Percentiles rank a stretch among this genome's conserved stretches.
phyloP scores from a whole-genome alignment of 1,140 invertebrate genomes.

The Lucilia cuprina region DNA sequence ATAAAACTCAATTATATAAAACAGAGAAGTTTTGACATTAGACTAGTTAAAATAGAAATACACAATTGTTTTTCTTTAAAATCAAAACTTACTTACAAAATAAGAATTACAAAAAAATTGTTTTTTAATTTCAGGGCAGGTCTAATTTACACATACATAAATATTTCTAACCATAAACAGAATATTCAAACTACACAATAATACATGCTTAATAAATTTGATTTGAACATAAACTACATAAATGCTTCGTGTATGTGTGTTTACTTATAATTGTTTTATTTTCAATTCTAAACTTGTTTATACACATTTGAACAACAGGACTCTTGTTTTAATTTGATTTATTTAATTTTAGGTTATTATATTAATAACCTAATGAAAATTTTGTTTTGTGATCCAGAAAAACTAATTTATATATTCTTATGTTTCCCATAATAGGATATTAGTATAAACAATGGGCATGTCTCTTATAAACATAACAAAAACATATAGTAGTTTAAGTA shows the following conservation, averaged over 20 bases:
- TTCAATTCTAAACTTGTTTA: background rate
- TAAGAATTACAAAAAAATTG: too few species aligned
- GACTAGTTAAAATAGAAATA: too few species aligned
- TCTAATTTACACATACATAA: too few species aligned
- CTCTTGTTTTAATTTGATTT: background rate
- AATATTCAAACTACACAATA: background rate
- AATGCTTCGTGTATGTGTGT: background rate
- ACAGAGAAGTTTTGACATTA: background rate
- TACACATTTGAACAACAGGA: background rate
- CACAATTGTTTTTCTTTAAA: too few species aligned
- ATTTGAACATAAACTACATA: background rate
- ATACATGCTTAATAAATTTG: background rate
- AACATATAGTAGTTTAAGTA: too few species aligned
- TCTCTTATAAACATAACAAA: too few species aligned
- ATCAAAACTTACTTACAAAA: too few species aligned
- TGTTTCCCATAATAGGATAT: too few species aligned
- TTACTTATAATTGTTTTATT: background rate
- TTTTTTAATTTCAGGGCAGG: too few species aligned
- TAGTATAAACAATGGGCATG: too few species aligned
- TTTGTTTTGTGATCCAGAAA: background rate
- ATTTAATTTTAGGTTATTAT: slow-evolving; percentile 4
- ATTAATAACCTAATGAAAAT: background rate
- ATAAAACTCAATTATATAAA: background rate
- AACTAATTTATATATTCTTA: background rate
- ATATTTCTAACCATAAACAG: too few species aligned